Base-by-base conservation (phyloP, 2,888 invertebrate species). In the Orthosia cruda region DNA sequence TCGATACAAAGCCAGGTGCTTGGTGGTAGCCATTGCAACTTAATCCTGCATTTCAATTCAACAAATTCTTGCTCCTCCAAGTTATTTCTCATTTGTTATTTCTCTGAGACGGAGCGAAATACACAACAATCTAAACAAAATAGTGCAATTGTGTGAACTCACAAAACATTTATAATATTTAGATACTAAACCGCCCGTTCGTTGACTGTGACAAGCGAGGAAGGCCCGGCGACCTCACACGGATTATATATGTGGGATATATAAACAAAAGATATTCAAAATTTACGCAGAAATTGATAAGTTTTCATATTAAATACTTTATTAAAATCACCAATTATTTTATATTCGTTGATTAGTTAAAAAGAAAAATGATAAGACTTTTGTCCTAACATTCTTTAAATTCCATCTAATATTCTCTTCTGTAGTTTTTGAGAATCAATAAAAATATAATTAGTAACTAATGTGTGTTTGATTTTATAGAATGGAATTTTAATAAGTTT, bases 401-500 rank as follows among this genome's bases (percentile, higher is more conserved):
- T 67, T 83, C 49, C 66, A 74, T 75, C 49, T 72, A 61, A 23
- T 75, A 71, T 68, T 74, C 54, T 62, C 64, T 52, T 65, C 1
- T 59, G 12, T 40, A 59, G 40, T 52, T 65, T 82, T 50, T 61
- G 55, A 67, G 64, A 80, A 80, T 69, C 50, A 63, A 75, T 55
- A 54, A 71, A 70, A 75, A 66, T 55, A 57, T 75, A 67, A 71
- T 59, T 23, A 50, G 23, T 47, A 52, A 71, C 12, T 47, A 57
- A 80, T 80, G 16, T 69, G 64, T 66, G 49, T 54, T 66, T 54
- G 40, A 61, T 73, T 80, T 65, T 58, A 59, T 18, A 55, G 52
- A 62, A 71, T 77, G 72, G 73, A 65, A 79, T 81, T 84, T 67
- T 74, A 68, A 71, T 74, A 66, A 73, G 79, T 76, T 69, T 71